A percentile compares a stretch with the other conserved stretches of the same genome.
Evolutionary conservation across 2,888 invertebrate genomes (phyloP).

Genomic region (Rhamphomyia laevipes): DNA sequence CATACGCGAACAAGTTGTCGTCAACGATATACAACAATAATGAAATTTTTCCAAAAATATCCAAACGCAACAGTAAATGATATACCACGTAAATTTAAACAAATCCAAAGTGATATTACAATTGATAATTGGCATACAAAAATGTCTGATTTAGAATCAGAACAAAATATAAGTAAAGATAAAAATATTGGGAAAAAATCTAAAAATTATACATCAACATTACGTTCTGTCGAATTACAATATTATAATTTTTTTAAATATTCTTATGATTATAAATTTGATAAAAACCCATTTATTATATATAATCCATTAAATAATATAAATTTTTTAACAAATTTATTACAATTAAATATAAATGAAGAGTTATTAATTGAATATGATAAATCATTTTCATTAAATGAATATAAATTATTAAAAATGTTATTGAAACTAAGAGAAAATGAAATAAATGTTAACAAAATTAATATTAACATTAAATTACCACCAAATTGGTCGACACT

Average conservation of each 20-base stretch:
- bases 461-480: slow-evolving; percentile 12
- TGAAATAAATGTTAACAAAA: neutral
- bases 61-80: slow-evolving; percentile 31
- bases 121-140: slow-evolving; percentile 30
- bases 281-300: neutral
- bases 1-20: slow-evolving; percentile 48
- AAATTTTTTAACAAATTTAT: slow-evolving; percentile 1
- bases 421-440: neutral
- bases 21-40: slow-evolving; percentile 46
- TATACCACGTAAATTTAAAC: slow-evolving; percentile 24
- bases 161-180: slow-evolving; percentile 3
- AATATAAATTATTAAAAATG: neutral
- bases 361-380: neutral
- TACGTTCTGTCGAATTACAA: slow-evolving; percentile 16
- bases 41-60: slow-evolving; percentile 40
- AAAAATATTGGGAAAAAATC: neutral
- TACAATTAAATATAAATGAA: neutral
- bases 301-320: neutral
- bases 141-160: slow-evolving; percentile 19
- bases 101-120: slow-evolving; percentile 17
- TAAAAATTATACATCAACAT: neutral
- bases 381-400: neutral
- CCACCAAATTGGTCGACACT: slow-evolving; percentile 30
- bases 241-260: slow-evolving; percentile 29
- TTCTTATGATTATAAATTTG: slow-evolving; percentile 22